A percentile compares a stretch with the other conserved stretches of the same genome.
Evolutionary conservation across 2,113 vertebrate species (phyloP).

Genomic region (Xiphophorus couchianus): DNA sequence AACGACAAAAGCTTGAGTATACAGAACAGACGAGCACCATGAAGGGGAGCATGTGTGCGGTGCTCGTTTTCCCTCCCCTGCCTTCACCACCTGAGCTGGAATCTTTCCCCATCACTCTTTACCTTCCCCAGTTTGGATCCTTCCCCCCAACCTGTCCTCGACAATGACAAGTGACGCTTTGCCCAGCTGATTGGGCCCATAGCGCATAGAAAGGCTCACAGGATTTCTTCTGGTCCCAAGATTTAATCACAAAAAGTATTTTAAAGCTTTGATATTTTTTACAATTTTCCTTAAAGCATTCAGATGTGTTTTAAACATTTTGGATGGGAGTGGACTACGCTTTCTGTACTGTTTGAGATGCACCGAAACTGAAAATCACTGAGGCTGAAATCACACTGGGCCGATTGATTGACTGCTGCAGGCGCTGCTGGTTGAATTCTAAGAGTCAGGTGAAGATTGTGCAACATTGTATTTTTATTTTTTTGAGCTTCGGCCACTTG

Average conservation of each 20-base stretch:
- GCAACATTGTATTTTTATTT: conserved; percentile 32
- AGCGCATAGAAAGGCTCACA: conserved; percentile 53
- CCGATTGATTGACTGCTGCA: conserved; percentile 64
- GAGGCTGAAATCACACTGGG: conserved; percentile 74
- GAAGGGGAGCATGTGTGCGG: conserved; percentile 70
- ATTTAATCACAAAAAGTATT: background rate
- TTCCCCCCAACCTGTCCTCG: conserved; percentile 40
- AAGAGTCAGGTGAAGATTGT: conserved; percentile 43
- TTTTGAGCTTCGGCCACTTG: conserved; percentile 45
- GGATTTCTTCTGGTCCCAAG: background rate
- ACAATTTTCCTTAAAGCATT: background rate
- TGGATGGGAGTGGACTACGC: background rate
- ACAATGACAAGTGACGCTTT: conserved; percentile 69
- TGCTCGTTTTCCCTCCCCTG: conserved; percentile 45
- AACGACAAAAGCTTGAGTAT: conserved; percentile 76
- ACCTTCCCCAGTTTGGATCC: conserved; percentile 45
- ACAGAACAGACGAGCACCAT: conserved; percentile 71
- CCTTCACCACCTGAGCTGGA: conserved; percentile 69
- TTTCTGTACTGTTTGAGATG: conserved; percentile 35
- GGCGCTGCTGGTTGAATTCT: conserved; percentile 56
- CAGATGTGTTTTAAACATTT: no score
- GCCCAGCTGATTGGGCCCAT: conserved; percentile 57
- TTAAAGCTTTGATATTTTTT: background rate
- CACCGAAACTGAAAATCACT: conserved; percentile 64
- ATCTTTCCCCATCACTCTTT: conserved; percentile 49